Percentiles rank a stretch among this genome's conserved stretches.
Evolutionary conservation across 2,888 invertebrate genomes (phyloP).

Genomic region (Acholoe squamosa): DNA sequence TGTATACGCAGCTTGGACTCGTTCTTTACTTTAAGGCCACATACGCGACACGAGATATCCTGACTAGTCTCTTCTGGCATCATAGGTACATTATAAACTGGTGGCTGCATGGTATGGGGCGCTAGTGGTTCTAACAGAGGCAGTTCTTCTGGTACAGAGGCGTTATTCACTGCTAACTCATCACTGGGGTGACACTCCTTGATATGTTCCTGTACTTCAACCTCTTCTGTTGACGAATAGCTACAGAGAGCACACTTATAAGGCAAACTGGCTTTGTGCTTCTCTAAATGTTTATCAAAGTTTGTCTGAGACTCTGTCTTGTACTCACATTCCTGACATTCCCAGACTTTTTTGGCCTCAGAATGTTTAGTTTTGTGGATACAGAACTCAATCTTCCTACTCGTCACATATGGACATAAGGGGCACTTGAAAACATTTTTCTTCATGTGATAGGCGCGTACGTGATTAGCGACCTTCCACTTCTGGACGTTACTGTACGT

Average conservation of each 20-base stretch:
- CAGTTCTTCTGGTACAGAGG: not conserved
- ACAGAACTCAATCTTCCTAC: slow-evolving; percentile 87
- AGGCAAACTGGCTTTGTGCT: slow-evolving; percentile 72
- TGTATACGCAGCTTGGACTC: slow-evolving; percentile 66
- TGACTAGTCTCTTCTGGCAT: not conserved
- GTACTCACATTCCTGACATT: slow-evolving; percentile 96
- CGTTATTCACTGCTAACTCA: slow-evolving; percentile 16
- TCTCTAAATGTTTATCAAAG: slow-evolving; percentile 92
- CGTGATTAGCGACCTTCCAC: slow-evolving; percentile 88
- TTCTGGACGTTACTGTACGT: slow-evolving; percentile 88
- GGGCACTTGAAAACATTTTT: slow-evolving; percentile 92
- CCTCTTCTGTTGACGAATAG: slow-evolving; percentile 78
- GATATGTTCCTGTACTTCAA: slow-evolving; percentile 78
- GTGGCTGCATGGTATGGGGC: no score
- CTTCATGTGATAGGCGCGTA: slow-evolving; percentile 90
- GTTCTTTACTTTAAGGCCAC: slow-evolving; percentile 64
- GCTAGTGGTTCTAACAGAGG: slow-evolving; percentile 1
- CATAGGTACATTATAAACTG: not conserved
- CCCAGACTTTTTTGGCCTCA: slow-evolving; percentile 84
- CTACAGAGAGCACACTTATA: slow-evolving; percentile 78
- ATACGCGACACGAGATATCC: slow-evolving; percentile 64
- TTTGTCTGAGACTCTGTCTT: slow-evolving; percentile 95
- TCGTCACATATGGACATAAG: slow-evolving; percentile 95
- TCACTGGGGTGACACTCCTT: slow-evolving; percentile 75
- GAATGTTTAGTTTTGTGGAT: slow-evolving; percentile 88